phyloP scores from a whole-genome alignment of 2,113 vertebrate genomes.

The Halcyon senegalensis region DNA sequence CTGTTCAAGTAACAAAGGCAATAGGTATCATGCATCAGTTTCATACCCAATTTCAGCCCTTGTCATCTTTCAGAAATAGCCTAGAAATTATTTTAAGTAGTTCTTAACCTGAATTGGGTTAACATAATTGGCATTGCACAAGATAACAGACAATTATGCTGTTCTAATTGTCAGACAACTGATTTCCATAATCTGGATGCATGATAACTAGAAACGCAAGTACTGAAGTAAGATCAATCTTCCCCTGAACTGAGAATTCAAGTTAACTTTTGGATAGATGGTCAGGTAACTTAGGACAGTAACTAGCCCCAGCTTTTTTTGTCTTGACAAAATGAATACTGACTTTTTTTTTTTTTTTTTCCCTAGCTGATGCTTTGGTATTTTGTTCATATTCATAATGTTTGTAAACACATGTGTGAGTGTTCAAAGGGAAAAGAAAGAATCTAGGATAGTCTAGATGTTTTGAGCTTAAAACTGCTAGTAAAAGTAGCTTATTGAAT shows the following conservation, averaged over 20 bases:
- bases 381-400: neutral
- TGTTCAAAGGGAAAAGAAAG: neutral
- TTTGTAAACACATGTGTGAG: fast-evolving
- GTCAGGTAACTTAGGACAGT: neutral
- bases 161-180: neutral
- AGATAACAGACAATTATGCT: neutral
- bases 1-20: neutral
- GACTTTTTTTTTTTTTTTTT: neutral
- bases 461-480: neutral
- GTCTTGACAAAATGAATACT: neutral
- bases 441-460: neutral
- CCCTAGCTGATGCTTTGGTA: neutral
- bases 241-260: neutral
- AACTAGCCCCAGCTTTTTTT: neutral
- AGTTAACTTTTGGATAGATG: neutral
- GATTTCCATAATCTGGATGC: neutral
- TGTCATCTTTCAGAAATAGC: neutral
- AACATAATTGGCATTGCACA: neutral
- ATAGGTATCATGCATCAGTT: neutral
- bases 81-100: neutral
- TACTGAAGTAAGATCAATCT: neutral
- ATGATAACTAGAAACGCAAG: neutral
- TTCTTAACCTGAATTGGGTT: neutral
- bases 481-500: neutral
- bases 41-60: neutral